These are phyloP conservation scores for Acipenser transmontanus DNA, from an alignment of 2,797 vertebrate species.

Conservation along the genomic window DNA sequence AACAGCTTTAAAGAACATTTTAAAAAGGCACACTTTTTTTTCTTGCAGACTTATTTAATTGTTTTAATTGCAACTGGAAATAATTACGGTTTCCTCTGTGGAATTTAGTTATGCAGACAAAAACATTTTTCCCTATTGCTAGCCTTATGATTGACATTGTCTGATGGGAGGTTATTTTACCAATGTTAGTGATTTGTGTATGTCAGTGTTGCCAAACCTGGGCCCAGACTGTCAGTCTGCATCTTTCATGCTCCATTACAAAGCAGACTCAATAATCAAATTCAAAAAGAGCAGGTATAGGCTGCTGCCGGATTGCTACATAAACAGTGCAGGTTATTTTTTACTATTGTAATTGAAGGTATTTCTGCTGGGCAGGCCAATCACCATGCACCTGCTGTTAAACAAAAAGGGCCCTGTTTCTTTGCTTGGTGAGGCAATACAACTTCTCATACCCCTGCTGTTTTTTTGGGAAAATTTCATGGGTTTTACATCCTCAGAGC, in stretches of 20 bases:
- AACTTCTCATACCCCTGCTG: too few relatives aligned
- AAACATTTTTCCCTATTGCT: slow-evolving; percentile 24
- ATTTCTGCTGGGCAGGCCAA: too few relatives aligned
- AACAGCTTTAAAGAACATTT: slow-evolving; percentile 15
- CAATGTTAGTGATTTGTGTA: slow-evolving; percentile 11
- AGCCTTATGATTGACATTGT: slow-evolving; percentile 45
- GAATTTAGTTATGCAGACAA: slow-evolving; percentile 51
- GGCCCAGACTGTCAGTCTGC: neutral
- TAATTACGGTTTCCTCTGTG: slow-evolving; percentile 53
- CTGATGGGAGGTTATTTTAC: slow-evolving; percentile 28
- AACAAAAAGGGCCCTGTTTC: too few relatives aligned
- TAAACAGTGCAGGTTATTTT: too few relatives aligned
- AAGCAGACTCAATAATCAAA: neutral
- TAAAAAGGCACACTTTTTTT: slow-evolving; percentile 20
- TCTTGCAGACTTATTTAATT: slow-evolving; percentile 20
- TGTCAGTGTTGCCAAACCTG: neutral
- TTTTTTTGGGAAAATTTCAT: too few relatives aligned
- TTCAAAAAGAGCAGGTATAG: neutral
- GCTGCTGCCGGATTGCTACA: neutral
- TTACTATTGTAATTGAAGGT: too few relatives aligned
- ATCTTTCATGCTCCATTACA: neutral
- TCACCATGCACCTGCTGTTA: too few relatives aligned
- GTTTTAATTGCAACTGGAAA: slow-evolving; percentile 68
- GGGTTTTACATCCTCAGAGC: too few relatives aligned
- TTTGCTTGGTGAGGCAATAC: too few relatives aligned